Conservation (phyloP, 2,888 invertebrate genomes). For the Epinotia bilunana region DNA sequence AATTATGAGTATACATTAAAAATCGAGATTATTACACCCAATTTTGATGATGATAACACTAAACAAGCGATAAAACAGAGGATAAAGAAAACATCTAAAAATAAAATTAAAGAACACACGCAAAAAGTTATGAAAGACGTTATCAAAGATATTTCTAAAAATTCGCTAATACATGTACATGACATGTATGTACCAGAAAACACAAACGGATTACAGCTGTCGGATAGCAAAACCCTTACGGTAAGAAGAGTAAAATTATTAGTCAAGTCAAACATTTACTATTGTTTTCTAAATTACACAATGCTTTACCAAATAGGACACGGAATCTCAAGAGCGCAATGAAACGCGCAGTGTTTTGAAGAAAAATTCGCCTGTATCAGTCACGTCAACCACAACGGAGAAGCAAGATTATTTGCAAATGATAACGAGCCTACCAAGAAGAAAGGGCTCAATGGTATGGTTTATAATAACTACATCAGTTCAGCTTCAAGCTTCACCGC, state of each 20-base stretch:
- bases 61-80: background rate
- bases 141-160: conserved; percentile 9
- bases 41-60: background rate
- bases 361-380: background rate
- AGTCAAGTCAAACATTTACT: background rate
- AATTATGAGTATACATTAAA: conserved; percentile 11
- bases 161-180: background rate
- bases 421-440: background rate
- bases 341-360: background rate
- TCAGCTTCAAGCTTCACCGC: no score
- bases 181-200: background rate
- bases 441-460: background rate
- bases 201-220: background rate
- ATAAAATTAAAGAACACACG: conserved; percentile 12
- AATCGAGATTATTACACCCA: conserved; percentile 3
- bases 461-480: background rate
- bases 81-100: background rate
- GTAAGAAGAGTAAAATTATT: background rate
- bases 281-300: background rate
- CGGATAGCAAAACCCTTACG: background rate
- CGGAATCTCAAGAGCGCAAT: background rate
- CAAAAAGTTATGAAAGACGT: background rate
- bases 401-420: background rate
- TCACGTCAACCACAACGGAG: background rate
- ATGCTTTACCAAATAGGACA: background rate